Evolutionary conservation across 2,888 invertebrate genomes (phyloP).

Genomic region (Ypsolopha scabrella): DNA sequence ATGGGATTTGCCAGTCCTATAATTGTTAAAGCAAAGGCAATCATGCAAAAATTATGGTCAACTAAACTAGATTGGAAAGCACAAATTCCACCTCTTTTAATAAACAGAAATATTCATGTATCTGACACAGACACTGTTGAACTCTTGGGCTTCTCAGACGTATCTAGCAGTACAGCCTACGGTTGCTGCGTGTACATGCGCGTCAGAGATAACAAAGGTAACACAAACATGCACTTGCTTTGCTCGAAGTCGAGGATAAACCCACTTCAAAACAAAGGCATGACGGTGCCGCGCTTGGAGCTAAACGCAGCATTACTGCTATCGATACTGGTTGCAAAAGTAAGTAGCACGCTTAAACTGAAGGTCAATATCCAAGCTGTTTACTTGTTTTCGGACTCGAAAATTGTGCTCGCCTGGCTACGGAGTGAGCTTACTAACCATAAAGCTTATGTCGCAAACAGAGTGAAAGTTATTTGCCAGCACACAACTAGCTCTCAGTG

Average conservation of each 20-base stretch:
- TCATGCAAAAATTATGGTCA: slow-evolving; percentile 10
- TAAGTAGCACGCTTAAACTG: slow-evolving; percentile 6
- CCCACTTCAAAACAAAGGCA: slow-evolving; percentile 3
- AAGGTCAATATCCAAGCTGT: slow-evolving; percentile 7
- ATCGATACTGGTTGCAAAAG: slow-evolving; percentile 6
- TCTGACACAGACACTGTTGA: neutral
- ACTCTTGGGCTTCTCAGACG: slow-evolving; percentile 12
- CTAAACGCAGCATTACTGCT: slow-evolving; percentile 12
- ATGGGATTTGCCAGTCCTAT: slow-evolving; percentile 10
- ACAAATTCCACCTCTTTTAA: slow-evolving; percentile 7
- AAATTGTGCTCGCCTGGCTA: slow-evolving; percentile 15
- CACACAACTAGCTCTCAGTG: slow-evolving; percentile 8
- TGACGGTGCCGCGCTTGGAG: slow-evolving; percentile 11
- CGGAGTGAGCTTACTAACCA: slow-evolving; percentile 7
- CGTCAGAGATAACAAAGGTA: slow-evolving; percentile 5
- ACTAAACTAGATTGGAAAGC: slow-evolving; percentile 8
- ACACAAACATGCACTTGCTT: slow-evolving; percentile 6
- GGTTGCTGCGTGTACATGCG: slow-evolving; percentile 13
- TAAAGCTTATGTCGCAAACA: slow-evolving; percentile 13
- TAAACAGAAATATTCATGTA: neutral
- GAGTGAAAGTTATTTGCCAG: slow-evolving; percentile 10
- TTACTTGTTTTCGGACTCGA: slow-evolving; percentile 12
- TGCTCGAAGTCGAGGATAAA: slow-evolving; percentile 12
- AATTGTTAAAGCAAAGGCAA: slow-evolving; percentile 7
- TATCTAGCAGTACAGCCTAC: slow-evolving; percentile 8